phyloP scores from a whole-genome alignment of 2,797 vertebrate species.

The Morus bassanus region DNA sequence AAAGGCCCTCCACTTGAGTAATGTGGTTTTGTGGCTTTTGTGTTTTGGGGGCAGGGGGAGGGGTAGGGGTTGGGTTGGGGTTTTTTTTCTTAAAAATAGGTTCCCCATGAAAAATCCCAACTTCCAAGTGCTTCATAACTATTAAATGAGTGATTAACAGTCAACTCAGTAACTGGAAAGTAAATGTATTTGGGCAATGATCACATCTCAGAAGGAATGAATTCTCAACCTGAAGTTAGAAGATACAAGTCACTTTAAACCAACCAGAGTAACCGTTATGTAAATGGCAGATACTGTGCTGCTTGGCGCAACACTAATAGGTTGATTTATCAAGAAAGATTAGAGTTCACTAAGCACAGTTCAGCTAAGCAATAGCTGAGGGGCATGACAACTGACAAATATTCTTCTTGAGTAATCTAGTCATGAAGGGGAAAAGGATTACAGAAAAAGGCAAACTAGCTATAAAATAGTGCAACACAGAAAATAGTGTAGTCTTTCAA shows the following conservation, averaged over 20 bases:
- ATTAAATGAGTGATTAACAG: neutral
- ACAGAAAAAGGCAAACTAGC: neutral
- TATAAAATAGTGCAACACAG: neutral
- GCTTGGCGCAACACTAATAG: neutral
- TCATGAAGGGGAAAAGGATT: neutral
- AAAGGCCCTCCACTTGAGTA: neutral
- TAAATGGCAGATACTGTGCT: neutral
- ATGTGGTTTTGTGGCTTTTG: neutral
- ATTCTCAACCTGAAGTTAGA: neutral
- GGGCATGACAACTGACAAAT: neutral
- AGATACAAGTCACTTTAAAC: neutral
- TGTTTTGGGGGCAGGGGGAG: neutral
- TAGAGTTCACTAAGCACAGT: neutral
- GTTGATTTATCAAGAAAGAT: conserved; percentile 33
- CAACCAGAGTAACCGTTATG: neutral
- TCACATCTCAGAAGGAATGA: neutral
- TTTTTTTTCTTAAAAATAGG: neutral
- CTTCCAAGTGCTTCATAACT: neutral
- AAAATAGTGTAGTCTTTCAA: neutral
- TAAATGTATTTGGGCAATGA: neutral
- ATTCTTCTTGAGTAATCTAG: neutral
- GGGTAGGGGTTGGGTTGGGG: too few species aligned
- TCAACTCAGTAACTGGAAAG: neutral
- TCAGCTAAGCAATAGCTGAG: conserved; percentile 1
- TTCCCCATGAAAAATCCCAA: neutral